Evolutionary conservation across 2,888 invertebrate species (phyloP).

Genomic region (Noctua janthina): DNA sequence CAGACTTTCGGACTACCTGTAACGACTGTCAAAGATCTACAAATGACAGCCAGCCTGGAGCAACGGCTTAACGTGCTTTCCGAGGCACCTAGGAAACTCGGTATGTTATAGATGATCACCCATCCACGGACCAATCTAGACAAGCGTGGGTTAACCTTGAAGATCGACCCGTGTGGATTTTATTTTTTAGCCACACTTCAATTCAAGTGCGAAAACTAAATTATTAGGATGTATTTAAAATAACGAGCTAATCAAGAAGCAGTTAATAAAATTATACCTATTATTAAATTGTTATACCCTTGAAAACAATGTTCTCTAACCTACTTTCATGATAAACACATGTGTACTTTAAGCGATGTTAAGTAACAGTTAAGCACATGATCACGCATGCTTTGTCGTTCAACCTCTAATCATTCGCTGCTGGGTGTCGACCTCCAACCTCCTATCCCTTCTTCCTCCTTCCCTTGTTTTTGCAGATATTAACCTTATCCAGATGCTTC

Average conservation of each 20-base stretch:
- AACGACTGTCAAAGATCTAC: no score
- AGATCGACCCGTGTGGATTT: no score
- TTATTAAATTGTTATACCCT: neutral
- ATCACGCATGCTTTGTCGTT: neutral
- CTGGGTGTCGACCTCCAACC: neutral
- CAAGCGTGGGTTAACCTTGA: no score
- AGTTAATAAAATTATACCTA: neutral
- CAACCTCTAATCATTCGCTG: neutral
- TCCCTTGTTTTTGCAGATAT: neutral
- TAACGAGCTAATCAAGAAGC: neutral
- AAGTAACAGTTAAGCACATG: neutral
- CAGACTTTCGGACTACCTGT: no score
- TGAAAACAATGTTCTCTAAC: neutral
- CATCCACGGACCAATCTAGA: no score
- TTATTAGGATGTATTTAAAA: neutral
- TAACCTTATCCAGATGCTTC: neutral
- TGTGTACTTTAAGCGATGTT: neutral
- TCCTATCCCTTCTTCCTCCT: neutral
- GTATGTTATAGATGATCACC: no score
- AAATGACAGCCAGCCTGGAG: no score
- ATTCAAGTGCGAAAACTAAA: neutral
- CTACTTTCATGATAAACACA: neutral
- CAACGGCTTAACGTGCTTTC: no score
- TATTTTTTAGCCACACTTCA: neutral
- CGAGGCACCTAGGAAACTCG: no score